Conservation (phyloP, 2,797 vertebrate genomes). For the Dermochelys coriacea region DNA sequence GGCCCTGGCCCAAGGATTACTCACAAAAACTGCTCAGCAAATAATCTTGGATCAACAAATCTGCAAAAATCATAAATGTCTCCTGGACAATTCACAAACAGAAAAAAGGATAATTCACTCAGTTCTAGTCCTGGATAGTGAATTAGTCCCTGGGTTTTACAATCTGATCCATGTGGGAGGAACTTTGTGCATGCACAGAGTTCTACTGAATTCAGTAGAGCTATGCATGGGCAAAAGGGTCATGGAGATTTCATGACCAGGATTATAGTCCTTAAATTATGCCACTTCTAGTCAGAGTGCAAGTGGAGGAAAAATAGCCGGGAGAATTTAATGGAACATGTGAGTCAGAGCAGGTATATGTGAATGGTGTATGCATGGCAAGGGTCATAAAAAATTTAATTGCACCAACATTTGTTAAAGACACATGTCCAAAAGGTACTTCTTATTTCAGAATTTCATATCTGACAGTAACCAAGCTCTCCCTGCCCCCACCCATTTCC, state of each 20-base stretch:
- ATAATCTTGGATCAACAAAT: background rate
- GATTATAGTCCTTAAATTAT: background rate
- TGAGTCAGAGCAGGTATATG: background rate
- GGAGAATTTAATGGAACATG: background rate
- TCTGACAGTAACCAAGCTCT: background rate
- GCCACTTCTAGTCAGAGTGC: background rate
- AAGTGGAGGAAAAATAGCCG: background rate
- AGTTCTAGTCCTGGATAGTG: background rate
- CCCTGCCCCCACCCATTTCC: background rate
- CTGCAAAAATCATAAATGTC: background rate
- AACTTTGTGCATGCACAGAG: background rate
- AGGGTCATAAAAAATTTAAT: background rate
- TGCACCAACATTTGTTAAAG: background rate
- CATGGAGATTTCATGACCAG: background rate
- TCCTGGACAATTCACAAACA: background rate
- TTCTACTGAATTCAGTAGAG: background rate
- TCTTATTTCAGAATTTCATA: background rate
- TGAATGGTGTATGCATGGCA: background rate
- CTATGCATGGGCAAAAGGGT: background rate
- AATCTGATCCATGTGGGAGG: accelerated
- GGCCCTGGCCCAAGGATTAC: background rate
- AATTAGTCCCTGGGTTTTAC: background rate
- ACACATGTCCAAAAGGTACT: accelerated
- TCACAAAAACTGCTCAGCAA: background rate
- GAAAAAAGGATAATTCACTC: accelerated